phyloP scores from a whole-genome alignment of 2,888 invertebrate genomes.

The Rhyacophila evoluta region DNA sequence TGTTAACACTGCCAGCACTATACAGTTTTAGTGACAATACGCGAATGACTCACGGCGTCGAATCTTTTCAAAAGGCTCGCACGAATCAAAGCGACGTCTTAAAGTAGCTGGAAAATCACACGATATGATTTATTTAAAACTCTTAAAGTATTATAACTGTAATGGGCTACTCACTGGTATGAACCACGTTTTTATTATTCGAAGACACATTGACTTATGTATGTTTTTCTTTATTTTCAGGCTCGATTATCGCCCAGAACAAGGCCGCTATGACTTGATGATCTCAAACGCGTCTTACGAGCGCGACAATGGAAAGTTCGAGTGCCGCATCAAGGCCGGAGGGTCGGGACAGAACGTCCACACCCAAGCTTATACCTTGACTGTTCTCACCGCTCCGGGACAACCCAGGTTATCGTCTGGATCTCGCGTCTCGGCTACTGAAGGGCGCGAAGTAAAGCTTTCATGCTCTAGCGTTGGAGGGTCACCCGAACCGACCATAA shows the following conservation, averaged over 20 bases:
- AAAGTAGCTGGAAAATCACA: no score
- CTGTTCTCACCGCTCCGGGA: conserved; percentile 87
- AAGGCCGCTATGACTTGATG: conserved; percentile 86
- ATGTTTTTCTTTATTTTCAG: conserved; percentile 68
- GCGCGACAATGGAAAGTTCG: conserved; percentile 91
- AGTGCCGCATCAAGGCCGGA: conserved; percentile 87
- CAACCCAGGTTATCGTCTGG: conserved; percentile 84
- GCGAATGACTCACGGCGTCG: no score
- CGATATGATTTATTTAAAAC: no score
- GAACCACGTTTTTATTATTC: no score
- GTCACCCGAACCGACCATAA: conserved; percentile 89
- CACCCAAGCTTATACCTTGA: conserved; percentile 85
- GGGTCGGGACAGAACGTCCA: conserved; percentile 87
- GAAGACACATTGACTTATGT: no score
- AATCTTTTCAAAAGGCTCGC: no score
- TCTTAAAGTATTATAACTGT: no score
- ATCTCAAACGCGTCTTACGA: conserved; percentile 92
- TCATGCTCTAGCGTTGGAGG: conserved; percentile 88
- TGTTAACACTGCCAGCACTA: no score
- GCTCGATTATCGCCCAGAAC: conserved; percentile 81
- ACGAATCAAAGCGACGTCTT: no score
- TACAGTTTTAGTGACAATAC: no score
- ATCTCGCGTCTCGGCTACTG: conserved; percentile 82
- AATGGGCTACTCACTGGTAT: no score
- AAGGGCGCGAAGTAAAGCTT: conserved; percentile 81